A percentile compares a stretch with the other conserved stretches of the same genome.
Conservation (phyloP, 2,797 vertebrate species). For the Notoglanidium macrostoma region DNA sequence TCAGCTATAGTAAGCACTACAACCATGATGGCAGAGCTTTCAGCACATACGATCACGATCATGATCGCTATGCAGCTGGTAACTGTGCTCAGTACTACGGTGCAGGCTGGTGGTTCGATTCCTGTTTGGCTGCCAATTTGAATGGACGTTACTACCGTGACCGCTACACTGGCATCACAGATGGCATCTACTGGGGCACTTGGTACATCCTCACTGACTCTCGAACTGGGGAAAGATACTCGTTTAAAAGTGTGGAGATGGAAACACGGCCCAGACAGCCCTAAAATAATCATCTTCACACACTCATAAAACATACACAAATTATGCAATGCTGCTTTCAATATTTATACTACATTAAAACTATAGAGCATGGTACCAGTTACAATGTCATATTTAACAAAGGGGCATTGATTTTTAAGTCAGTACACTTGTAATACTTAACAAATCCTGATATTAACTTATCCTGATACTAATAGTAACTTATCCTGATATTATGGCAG, state of each 20-base stretch:
- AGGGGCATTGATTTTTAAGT: background rate
- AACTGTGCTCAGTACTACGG: slow-evolving; percentile 82
- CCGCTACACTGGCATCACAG: slow-evolving; percentile 78
- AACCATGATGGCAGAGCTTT: slow-evolving; percentile 81
- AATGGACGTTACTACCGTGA: slow-evolving; percentile 78
- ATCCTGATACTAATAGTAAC: background rate
- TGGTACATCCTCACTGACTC: slow-evolving; percentile 84
- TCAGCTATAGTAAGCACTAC: slow-evolving; percentile 84
- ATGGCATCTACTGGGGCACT: slow-evolving; percentile 83
- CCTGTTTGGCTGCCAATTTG: slow-evolving; percentile 81
- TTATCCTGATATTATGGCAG: background rate
- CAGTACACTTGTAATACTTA: slow-evolving; percentile 13
- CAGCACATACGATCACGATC: slow-evolving; percentile 78
- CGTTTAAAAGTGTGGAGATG: slow-evolving; percentile 81
- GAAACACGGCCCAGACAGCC: slow-evolving; percentile 73
- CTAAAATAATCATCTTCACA: slow-evolving; percentile 45
- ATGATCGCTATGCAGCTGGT: slow-evolving; percentile 77
- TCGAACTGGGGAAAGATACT: slow-evolving; percentile 78
- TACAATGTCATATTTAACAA: slow-evolving; percentile 1
- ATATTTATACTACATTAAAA: background rate
- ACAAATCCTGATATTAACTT: background rate
- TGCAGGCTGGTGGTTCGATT: slow-evolving; percentile 84
- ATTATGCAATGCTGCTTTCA: slow-evolving; percentile 10
- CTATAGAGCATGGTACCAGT: slow-evolving; percentile 17
- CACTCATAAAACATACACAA: slow-evolving; percentile 4